Base-by-base conservation (phyloP, 2,888 invertebrate species). In the Pilophorus perplexus region DNA sequence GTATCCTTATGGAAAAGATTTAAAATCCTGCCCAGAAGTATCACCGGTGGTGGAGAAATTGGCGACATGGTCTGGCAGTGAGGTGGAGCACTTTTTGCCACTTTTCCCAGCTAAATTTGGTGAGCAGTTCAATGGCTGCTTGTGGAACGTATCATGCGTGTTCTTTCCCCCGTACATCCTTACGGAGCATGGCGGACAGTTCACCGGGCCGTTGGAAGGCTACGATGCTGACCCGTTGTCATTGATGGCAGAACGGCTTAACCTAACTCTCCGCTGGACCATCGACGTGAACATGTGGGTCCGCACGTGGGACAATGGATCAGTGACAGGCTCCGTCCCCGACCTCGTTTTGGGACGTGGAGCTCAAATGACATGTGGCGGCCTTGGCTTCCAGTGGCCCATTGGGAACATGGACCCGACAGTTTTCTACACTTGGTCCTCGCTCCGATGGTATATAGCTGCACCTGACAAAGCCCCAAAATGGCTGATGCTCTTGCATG, bases 321-420 rank as follows among this genome's bases (percentile, higher is more conserved):
- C 62, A 8, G 48, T 33, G 6, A 6, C n/a, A 5, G 62, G 62
- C 2, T 23, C 62, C 1, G 6, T 62, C 18, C 46, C 62, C 1
- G 48, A 62, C 14, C 37, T 62, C 3, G 8, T 62, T 5, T 44
- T 14, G 6, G 62, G 62, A 3, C 1, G 33, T 1, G 60, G 48
- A 8, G 44, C 62, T 18, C 62, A 62, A 46, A 62, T 62, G 62
- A n/a, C 62, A n/a, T 62, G 62, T 48, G 62, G 62, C 1, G 62
- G 62, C 20, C 28, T 62, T 5, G 14, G 18, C 4, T 10, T 12
- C 2, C 4, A 8, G 3, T 62, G 62, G 62, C 18, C 18, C 2
- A n/a, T n/a, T n/a, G 28, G 20, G 3, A 12, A 44, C 8, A 3
- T 48, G 3, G 28, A 44, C 2, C 14, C 28, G 14, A 62, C 27